Evolutionary conservation across 2,113 vertebrate genomes (phyloP).

Genomic region (Cynopterus brachyotis): DNA sequence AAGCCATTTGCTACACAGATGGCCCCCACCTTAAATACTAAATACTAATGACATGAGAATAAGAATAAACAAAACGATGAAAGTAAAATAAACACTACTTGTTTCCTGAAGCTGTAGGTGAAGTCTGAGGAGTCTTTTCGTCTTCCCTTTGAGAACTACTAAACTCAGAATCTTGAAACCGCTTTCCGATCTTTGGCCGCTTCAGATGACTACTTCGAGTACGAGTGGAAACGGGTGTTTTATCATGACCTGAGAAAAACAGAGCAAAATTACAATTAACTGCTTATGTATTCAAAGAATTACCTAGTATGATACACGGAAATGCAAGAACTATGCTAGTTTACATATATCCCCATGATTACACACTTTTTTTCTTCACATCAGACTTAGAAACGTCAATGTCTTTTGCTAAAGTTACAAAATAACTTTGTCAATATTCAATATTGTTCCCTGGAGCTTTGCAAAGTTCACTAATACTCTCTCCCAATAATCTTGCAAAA

Average conservation of each 20-base stretch:
- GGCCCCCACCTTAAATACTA: background rate
- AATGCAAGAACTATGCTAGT: background rate
- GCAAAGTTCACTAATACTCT: background rate
- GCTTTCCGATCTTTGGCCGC: conserved; percentile 79
- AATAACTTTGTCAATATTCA: background rate
- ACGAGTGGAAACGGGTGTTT: conserved; percentile 58
- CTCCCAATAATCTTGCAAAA: background rate
- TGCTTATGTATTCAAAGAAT: background rate
- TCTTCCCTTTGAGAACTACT: conserved; percentile 64
- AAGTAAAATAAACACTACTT: conserved; percentile 71
- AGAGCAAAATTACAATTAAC: background rate
- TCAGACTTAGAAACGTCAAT: background rate
- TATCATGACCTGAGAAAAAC: conserved; percentile 70
- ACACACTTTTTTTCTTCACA: background rate
- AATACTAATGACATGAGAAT: background rate
- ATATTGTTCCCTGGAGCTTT: background rate
- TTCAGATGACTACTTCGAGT: conserved; percentile 80
- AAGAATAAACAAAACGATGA: background rate
- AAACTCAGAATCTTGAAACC: conserved; percentile 63
- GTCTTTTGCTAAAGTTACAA: background rate
- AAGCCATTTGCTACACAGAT: background rate
- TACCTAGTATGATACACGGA: background rate
- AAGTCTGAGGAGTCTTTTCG: conserved; percentile 46
- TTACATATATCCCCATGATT: background rate
- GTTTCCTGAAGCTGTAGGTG: conserved; percentile 59